Conservation (phyloP, 2,888 invertebrate species). For the Calameuta filiformis region DNA sequence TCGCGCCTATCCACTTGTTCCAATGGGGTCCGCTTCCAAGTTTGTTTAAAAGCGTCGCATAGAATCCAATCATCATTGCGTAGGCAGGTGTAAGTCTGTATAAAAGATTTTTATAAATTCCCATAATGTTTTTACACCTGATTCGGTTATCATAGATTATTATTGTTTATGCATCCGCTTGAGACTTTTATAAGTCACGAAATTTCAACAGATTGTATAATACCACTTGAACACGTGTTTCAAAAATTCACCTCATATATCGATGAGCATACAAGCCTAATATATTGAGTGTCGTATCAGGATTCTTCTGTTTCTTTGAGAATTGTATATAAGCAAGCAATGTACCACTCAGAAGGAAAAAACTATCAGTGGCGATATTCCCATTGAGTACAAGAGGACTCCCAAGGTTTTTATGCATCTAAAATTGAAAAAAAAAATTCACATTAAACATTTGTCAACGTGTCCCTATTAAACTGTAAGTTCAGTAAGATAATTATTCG, state of each 20-base stretch:
- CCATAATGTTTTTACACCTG: background rate
- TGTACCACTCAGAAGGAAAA: constrained; percentile 57
- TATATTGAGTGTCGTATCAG: constrained; percentile 67
- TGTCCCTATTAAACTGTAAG: too few species aligned
- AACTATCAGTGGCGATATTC: constrained; percentile 58
- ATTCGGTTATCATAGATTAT: too few species aligned
- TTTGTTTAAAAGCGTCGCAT: constrained; percentile 77
- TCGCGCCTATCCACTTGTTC: constrained; percentile 70
- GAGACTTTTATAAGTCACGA: background rate
- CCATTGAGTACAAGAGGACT: constrained; percentile 57
- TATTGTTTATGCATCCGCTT: too few species aligned
- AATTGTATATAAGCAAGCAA: constrained; percentile 51
- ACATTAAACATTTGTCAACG: too few species aligned
- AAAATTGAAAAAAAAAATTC: background rate
- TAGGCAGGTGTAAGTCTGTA: constrained; percentile 81
- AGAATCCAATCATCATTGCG: constrained; percentile 77
- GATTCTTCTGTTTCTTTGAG: constrained; percentile 33
- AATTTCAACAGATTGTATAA: constrained; percentile 12
- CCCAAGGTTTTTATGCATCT: constrained; percentile 52
- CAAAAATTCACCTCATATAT: constrained; percentile 72
- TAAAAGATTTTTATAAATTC: background rate
- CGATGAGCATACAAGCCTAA: constrained; percentile 74
- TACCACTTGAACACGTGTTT: background rate
- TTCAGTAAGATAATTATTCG: too few species aligned
- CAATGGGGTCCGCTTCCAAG: constrained; percentile 81